phyloP scores from a whole-genome alignment of 2,113 vertebrate genomes.

The Sturnus vulgaris region DNA sequence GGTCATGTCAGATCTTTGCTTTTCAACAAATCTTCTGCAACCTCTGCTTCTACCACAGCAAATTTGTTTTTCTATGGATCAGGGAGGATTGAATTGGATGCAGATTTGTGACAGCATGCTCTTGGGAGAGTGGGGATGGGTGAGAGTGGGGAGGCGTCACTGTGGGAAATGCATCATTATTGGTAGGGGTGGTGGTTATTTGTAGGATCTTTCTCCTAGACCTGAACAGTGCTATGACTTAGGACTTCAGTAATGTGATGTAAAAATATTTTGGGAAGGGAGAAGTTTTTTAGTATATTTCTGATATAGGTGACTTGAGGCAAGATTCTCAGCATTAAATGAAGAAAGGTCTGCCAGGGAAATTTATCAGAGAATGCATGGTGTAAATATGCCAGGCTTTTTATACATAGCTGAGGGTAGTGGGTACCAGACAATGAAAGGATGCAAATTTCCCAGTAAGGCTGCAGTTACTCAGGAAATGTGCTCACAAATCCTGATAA shows the following conservation, averaged over 20 bases:
- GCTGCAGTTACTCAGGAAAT: slow-evolving; percentile 42
- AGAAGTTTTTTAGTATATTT: not conserved
- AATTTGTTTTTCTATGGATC: not conserved
- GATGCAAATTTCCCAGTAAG: slow-evolving; percentile 4
- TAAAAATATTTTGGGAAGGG: not conserved
- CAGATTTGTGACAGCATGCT: not conserved
- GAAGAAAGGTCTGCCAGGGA: not conserved
- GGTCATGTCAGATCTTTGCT: not conserved
- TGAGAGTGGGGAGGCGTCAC: not conserved
- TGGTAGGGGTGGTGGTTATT: not conserved
- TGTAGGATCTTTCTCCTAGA: not conserved
- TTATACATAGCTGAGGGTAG: not conserved
- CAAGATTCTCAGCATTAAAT: not conserved
- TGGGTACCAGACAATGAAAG: slow-evolving; percentile 30
- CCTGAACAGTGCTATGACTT: not conserved
- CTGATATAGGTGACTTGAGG: not conserved
- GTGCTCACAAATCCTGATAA: slow-evolving; percentile 20
- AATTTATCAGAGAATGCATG: not conserved
- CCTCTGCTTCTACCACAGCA: not conserved
- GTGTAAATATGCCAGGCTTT: not conserved
- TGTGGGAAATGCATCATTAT: not conserved
- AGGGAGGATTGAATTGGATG: not conserved
- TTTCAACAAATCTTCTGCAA: not conserved
- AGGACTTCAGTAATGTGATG: not conserved
- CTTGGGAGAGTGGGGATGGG: not conserved